These are phyloP conservation scores for Aphidius colemani DNA, from an alignment of 2,888 invertebrate genomes.

Conservation along the genomic window DNA sequence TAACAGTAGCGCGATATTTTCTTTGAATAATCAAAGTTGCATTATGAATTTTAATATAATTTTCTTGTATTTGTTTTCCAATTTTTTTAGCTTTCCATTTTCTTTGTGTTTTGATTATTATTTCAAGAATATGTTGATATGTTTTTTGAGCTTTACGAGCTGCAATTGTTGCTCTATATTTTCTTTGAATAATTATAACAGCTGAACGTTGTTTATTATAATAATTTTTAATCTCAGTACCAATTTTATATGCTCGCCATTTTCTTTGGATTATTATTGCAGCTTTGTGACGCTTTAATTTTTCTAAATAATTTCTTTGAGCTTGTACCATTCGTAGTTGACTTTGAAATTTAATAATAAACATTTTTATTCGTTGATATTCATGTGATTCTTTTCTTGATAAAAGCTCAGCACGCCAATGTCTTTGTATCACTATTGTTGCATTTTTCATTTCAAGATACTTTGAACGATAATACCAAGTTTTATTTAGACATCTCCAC, in stretches of 20 bases:
- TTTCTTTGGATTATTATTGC: slow-evolving; percentile 44
- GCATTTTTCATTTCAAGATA: slow-evolving; percentile 31
- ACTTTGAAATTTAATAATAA: slow-evolving; percentile 52
- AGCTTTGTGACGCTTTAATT: slow-evolving; percentile 27
- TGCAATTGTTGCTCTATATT: slow-evolving; percentile 28
- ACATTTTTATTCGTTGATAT: slow-evolving; percentile 43
- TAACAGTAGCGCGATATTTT: slow-evolving; percentile 34
- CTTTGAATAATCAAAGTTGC: slow-evolving; percentile 33
- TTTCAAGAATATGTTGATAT: slow-evolving; percentile 30
- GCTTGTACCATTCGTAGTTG: slow-evolving; percentile 38
- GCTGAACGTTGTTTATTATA: slow-evolving; percentile 24
- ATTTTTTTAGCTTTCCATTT: slow-evolving; percentile 49
- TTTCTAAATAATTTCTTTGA: slow-evolving; percentile 27
- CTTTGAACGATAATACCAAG: slow-evolving; percentile 16
- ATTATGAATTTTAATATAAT: slow-evolving; percentile 22
- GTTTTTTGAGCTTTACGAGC: not conserved
- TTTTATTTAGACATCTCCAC: slow-evolving; percentile 40
- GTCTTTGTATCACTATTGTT: slow-evolving; percentile 44
- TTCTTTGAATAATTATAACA: slow-evolving; percentile 34
- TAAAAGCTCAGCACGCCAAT: slow-evolving; percentile 45
- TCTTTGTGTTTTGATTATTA: slow-evolving; percentile 40
- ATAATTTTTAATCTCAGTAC: slow-evolving; percentile 6
- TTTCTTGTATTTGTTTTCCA: slow-evolving; percentile 12
- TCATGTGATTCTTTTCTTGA: slow-evolving; percentile 36
- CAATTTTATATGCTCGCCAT: slow-evolving; percentile 47